Evolutionary conservation across 2,113 vertebrate genomes (phyloP).

Genomic region (Hoplias malabaricus): DNA sequence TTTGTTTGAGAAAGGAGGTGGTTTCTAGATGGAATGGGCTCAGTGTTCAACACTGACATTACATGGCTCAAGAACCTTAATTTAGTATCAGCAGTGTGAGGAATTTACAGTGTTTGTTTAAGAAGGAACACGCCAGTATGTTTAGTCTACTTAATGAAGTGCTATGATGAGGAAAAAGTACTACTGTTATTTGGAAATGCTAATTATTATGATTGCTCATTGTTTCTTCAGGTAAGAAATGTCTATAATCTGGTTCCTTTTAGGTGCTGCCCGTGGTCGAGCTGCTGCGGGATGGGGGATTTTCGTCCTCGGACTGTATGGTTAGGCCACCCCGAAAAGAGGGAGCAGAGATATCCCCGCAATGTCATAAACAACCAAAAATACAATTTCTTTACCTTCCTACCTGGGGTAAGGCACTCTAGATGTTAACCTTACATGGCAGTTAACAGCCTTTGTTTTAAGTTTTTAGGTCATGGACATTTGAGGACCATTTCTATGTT

Average conservation of each 20-base stretch:
- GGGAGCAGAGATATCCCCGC: conserved; percentile 93
- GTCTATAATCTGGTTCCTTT: not conserved
- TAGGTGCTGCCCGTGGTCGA: conserved; percentile 91
- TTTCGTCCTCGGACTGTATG: conserved; percentile 92
- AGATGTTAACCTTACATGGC: not conserved
- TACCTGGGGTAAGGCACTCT: conserved; percentile 82
- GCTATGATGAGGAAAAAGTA: not conserved
- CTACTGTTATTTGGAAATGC: not conserved
- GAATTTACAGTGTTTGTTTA: not conserved
- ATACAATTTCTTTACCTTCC: conserved; percentile 97
- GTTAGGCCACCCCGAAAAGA: conserved; percentile 95
- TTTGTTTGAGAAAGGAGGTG: conserved; percentile 45
- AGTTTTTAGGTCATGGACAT: not conserved
- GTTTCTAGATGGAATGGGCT: conserved; percentile 1
- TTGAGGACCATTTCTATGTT: conserved; percentile 5
- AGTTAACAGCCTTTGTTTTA: not conserved
- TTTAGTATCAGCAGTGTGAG: not conserved
- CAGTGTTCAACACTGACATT: not conserved
- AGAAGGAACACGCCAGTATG: not conserved
- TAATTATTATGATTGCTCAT: not conserved
- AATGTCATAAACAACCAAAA: conserved; percentile 99
- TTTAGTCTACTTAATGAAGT: not conserved
- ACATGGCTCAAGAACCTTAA: not conserved
- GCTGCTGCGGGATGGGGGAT: conserved; percentile 91
- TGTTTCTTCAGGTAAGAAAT: not conserved